phyloP scores from a whole-genome alignment of 2,888 invertebrate species.

The Lasioglossum malachurum region DNA sequence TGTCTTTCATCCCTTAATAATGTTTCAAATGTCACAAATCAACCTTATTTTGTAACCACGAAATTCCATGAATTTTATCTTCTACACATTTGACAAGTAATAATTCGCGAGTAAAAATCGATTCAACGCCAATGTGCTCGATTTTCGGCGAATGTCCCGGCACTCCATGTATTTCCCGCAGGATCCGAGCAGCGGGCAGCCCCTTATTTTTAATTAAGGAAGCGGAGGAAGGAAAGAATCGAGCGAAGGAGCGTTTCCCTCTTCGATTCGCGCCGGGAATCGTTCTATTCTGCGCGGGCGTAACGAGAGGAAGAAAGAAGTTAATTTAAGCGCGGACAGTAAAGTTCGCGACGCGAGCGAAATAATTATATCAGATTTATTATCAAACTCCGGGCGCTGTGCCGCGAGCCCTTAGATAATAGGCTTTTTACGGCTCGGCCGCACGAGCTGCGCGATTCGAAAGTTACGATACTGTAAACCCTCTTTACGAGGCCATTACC shows the following conservation, averaged over 20 bases:
- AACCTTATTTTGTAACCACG: too few species aligned
- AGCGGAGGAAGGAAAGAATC: conserved; percentile 1
- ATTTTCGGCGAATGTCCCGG: not conserved
- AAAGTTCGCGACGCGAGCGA: conserved; percentile 55
- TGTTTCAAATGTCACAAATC: too few species aligned
- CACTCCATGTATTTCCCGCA: not conserved
- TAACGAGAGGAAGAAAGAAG: conserved; percentile 43
- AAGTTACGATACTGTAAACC: conserved; percentile 76
- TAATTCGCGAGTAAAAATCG: not conserved
- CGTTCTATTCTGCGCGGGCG: conserved; percentile 19
- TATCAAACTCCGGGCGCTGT: conserved; percentile 59
- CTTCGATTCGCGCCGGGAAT: conserved; percentile 6
- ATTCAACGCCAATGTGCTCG: not conserved
- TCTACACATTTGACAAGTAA: not conserved
- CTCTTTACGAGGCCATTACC: conserved; percentile 76
- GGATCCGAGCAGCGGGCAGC: not conserved
- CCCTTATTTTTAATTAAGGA: not conserved
- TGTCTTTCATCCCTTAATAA: too few species aligned
- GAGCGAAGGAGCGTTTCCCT: not conserved
- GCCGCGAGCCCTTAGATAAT: conserved; percentile 71
- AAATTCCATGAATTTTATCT: not conserved
- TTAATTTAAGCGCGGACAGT: conserved; percentile 54
- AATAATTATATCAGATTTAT: conserved; percentile 72
- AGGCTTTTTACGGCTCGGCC: conserved; percentile 69
- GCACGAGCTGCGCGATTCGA: conserved; percentile 68